Conservation (phyloP, 2,113 vertebrate species). For the Brachyhypopomus occidentalis region DNA sequence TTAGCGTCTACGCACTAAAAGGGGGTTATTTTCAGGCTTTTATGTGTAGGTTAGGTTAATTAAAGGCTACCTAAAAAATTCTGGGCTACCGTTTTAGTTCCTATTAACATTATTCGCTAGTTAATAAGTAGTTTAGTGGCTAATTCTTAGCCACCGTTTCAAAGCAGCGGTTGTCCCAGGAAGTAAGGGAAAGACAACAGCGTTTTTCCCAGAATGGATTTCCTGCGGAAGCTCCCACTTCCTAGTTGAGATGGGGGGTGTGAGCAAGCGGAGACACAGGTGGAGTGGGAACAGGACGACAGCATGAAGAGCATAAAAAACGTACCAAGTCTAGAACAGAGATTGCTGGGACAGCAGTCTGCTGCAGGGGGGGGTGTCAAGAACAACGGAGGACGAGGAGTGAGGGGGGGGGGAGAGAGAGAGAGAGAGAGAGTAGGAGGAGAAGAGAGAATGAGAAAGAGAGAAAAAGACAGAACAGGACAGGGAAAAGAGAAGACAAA, state of each 20-base stretch:
- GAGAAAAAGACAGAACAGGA: constrained; percentile 38
- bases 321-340: constrained; percentile 99
- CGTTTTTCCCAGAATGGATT: constrained; percentile 43
- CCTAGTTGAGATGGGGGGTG: constrained; percentile 43
- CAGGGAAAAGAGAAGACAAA: constrained; percentile 60
- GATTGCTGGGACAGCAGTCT: constrained; percentile 99
- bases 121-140: background rate
- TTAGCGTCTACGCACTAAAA: background rate
- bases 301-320: constrained; percentile 78
- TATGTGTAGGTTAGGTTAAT: background rate
- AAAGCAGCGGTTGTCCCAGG: constrained; percentile 37
- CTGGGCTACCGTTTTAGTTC: background rate
- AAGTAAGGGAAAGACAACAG: constrained; percentile 19
- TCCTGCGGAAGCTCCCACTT: background rate
- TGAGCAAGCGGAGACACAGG: constrained; percentile 64
- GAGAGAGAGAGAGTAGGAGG: constrained; percentile 56
- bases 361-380: constrained; percentile 81
- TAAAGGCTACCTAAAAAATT: background rate
- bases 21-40: background rate
- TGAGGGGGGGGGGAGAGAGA: background rate
- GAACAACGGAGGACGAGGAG: too few relatives aligned
- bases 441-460: constrained; percentile 57
- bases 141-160: constrained; percentile 3
- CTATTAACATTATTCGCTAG: background rate
- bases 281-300: constrained; percentile 69